Conservation (phyloP, 2,888 invertebrate species). For the Apodemia hepburni region DNA sequence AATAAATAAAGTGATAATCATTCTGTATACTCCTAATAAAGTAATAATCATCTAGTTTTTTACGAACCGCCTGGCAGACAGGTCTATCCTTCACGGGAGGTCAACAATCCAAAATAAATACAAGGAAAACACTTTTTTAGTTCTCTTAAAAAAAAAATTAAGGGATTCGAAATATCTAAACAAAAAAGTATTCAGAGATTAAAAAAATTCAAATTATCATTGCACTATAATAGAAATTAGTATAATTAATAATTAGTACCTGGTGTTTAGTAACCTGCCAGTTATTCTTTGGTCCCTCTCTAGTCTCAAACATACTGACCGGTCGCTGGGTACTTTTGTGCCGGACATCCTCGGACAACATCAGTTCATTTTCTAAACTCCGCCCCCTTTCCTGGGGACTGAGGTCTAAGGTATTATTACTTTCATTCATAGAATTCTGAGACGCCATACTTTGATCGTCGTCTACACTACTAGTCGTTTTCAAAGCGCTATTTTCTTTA, state of each 20-base stretch:
- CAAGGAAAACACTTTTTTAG: too few relatives aligned
- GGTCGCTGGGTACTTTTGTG: slow-evolving; percentile 82
- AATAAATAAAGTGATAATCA: too few relatives aligned
- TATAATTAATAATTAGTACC: slow-evolving; percentile 69
- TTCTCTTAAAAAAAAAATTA: too few relatives aligned
- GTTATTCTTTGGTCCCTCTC: slow-evolving; percentile 84
- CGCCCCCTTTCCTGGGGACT: slow-evolving; percentile 57
- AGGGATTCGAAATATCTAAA: too few relatives aligned
- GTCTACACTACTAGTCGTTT: slow-evolving; percentile 73
- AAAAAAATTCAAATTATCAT: neutral
- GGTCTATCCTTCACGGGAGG: too few relatives aligned
- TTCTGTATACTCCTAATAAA: too few relatives aligned
- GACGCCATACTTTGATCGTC: slow-evolving; percentile 66
- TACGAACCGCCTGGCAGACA: too few relatives aligned
- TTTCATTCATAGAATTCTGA: slow-evolving; percentile 59
- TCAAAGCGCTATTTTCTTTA: slow-evolving; percentile 89
- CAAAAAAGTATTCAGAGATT: too few relatives aligned
- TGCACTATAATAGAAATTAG: slow-evolving; percentile 42
- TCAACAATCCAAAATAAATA: too few relatives aligned
- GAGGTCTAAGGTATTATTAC: slow-evolving; percentile 44
- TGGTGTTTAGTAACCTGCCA: slow-evolving; percentile 81
- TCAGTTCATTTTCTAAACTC: slow-evolving; percentile 61
- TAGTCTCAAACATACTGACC: slow-evolving; percentile 93
- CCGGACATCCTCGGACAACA: slow-evolving; percentile 67
- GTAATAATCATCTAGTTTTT: too few relatives aligned